phyloP scores from a whole-genome alignment of 2,797 vertebrate species.

The Stomatorhinus walkeri region DNA sequence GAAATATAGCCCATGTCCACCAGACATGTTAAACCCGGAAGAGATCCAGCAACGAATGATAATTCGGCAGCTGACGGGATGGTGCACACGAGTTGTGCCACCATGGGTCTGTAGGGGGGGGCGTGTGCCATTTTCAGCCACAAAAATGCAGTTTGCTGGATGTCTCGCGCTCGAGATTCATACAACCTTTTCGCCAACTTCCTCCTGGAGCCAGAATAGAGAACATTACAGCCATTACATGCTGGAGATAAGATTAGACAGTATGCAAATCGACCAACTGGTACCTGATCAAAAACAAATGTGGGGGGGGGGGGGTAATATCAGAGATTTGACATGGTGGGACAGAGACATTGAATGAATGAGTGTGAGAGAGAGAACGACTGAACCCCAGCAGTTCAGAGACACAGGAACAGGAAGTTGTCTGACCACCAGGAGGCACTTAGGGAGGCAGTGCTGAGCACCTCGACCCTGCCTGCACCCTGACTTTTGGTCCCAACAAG shows the following conservation, averaged over 20 bases:
- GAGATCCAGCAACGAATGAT: background rate
- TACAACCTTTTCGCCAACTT: background rate
- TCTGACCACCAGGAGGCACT: background rate
- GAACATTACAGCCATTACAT: background rate
- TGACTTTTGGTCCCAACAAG: background rate
- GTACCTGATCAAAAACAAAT: background rate
- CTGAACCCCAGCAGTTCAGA: background rate
- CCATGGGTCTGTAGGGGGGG: background rate
- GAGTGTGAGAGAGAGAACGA: background rate
- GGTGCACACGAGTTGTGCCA: background rate
- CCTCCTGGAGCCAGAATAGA: background rate
- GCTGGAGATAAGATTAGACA: background rate
- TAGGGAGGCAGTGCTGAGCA: background rate
- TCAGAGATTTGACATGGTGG: background rate
- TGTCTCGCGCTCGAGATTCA: background rate
- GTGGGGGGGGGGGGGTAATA: background rate
- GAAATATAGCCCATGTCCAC: background rate
- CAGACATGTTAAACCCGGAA: background rate
- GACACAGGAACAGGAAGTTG: constrained; percentile 1
- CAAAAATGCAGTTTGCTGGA: background rate
- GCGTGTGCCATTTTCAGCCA: background rate
- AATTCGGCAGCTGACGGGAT: background rate
- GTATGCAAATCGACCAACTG: background rate
- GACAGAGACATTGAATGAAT: background rate
- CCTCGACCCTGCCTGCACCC: background rate